Percentiles rank a stretch among this genome's conserved stretches.
These are phyloP conservation scores for Macrosoma leucophasiata DNA, from an alignment of 2,888 invertebrate genomes.

Conservation along the genomic window DNA sequence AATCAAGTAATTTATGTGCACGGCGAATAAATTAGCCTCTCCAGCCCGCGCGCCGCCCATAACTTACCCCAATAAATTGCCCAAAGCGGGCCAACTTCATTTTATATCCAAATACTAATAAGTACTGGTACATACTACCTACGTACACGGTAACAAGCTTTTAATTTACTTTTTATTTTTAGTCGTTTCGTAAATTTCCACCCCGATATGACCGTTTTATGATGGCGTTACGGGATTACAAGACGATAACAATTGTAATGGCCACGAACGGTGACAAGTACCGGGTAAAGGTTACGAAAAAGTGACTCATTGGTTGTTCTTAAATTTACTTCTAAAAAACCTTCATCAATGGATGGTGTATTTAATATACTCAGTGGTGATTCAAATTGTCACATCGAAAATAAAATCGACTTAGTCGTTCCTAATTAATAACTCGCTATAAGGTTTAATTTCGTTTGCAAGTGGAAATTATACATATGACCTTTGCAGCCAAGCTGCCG, in stretches of 20 bases:
- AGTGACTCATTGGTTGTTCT: constrained; percentile 38
- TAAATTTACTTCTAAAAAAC: constrained; percentile 13
- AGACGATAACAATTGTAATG: constrained; percentile 41
- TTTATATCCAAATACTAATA: constrained; percentile 75
- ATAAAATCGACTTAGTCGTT: neutral
- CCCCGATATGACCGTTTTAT: constrained; percentile 61
- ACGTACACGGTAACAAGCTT: constrained; percentile 47
- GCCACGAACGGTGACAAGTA: constrained; percentile 37
- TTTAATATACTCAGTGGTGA: no score
- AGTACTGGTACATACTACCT: constrained; percentile 62
- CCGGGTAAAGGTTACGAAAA: constrained; percentile 36
- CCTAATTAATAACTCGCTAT: constrained; percentile 7
- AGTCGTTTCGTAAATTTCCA: constrained; percentile 44
- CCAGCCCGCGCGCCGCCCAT: constrained; percentile 71
- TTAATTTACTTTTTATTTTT: constrained; percentile 56
- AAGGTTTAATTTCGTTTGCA: constrained; percentile 33
- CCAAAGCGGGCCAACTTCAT: constrained; percentile 74
- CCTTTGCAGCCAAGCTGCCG: constrained; percentile 38
- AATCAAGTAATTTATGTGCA: constrained; percentile 77
- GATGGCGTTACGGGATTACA: constrained; percentile 56
- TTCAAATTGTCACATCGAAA: constrained; percentile 8
- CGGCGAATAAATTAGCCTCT: constrained; percentile 75
- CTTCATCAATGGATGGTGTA: no score
- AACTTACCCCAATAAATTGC: constrained; percentile 76
- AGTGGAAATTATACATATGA: constrained; percentile 31